Percentiles rank a stretch among this genome's conserved stretches.
These are phyloP conservation scores for Notiomystis cincta DNA, from an alignment of 2,113 vertebrate genomes.

Conservation along the genomic window DNA sequence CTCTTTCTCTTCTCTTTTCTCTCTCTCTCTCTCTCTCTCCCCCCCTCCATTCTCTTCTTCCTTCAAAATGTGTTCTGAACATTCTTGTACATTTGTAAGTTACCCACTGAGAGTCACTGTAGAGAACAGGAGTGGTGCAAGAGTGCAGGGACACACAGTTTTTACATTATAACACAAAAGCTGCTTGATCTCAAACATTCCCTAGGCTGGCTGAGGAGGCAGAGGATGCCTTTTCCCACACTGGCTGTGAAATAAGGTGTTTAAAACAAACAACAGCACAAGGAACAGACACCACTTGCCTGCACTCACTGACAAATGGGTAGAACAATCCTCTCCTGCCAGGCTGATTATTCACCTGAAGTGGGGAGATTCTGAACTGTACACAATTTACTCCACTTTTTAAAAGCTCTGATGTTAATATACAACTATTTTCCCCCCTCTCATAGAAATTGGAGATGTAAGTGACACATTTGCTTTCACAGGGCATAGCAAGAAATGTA, in stretches of 20 bases:
- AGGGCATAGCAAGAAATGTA: conserved; percentile 7
- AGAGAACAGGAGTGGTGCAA: conserved; percentile 15
- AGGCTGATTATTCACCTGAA: conserved; percentile 20
- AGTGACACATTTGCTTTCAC: conserved; percentile 40
- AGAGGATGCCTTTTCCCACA: neutral
- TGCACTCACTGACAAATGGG: neutral
- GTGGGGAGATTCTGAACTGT: neutral
- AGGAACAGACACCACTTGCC: neutral
- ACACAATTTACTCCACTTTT: neutral
- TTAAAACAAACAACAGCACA: neutral
- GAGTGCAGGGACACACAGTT: conserved; percentile 31
- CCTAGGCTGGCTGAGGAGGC: neutral
- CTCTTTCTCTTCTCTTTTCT: neutral
- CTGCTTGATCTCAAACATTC: neutral
- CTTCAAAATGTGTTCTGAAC: conserved; percentile 24
- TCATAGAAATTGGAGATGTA: conserved; percentile 8
- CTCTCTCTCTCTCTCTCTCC: neutral
- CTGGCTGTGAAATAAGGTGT: neutral
- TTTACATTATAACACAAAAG: conserved; percentile 6
- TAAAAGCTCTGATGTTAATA: conserved; percentile 33
- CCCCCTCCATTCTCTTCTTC: neutral
- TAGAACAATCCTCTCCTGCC: neutral
- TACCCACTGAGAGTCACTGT: conserved; percentile 48
- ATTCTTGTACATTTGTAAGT: conserved; percentile 53
- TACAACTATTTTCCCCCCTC: neutral